Percentiles rank a stretch among this genome's conserved stretches.
These are phyloP conservation scores for Hiodon alosoides DNA, from an alignment of 2,113 vertebrate genomes.

Conservation along the genomic window DNA sequence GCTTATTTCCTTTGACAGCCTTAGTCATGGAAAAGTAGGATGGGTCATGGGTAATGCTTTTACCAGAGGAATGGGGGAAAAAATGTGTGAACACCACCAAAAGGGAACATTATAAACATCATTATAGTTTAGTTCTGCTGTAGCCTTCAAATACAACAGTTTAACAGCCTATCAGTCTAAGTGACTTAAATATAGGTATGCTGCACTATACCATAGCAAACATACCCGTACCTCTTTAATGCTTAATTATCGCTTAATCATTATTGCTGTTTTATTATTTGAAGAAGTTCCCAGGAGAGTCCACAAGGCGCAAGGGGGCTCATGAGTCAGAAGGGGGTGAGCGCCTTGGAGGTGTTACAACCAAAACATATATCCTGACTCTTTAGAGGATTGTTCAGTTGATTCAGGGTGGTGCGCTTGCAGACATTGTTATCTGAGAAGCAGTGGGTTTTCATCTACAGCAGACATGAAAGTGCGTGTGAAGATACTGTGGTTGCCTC, in stretches of 20 bases:
- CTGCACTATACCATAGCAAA: too few species aligned
- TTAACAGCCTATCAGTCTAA: not conserved
- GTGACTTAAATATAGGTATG: not conserved
- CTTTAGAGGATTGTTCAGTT: not conserved
- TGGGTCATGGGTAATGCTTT: not conserved
- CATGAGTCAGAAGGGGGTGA: too few species aligned
- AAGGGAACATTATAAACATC: constrained; percentile 1
- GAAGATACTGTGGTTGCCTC: constrained; percentile 5
- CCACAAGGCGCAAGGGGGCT: too few species aligned
- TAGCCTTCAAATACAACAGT: not conserved
- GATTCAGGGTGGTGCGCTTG: not conserved
- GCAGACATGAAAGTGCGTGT: constrained; percentile 19
- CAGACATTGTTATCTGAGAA: not conserved
- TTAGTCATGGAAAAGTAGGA: not conserved
- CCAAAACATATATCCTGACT: too few species aligned
- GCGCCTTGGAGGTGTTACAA: too few species aligned
- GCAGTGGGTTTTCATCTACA: constrained; percentile 11
- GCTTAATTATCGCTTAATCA: too few species aligned
- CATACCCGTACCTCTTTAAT: too few species aligned
- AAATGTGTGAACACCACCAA: not conserved
- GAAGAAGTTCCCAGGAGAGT: too few species aligned
- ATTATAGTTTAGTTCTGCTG: not conserved
- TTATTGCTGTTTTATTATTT: too few species aligned
- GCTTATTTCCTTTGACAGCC: not conserved
- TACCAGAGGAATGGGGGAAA: not conserved